phyloP scores from a whole-genome alignment of 2,113 vertebrate species.

The Gopherus evgoodei region DNA sequence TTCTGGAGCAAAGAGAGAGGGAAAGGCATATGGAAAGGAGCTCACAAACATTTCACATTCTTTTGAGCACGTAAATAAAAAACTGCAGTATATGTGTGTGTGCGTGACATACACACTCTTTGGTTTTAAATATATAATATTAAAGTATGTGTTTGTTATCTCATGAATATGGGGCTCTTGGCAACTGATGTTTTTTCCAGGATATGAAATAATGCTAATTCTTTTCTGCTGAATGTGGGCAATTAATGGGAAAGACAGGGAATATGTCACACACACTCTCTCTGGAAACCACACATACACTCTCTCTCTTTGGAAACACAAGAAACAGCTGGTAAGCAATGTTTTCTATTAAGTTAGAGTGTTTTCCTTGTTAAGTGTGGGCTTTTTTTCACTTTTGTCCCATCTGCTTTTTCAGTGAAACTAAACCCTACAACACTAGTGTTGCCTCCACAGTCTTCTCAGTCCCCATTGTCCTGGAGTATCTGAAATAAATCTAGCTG shows the following conservation, averaged over 20 bases:
- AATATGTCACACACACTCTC: neutral
- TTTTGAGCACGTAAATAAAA: neutral
- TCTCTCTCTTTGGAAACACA: too few relatives aligned
- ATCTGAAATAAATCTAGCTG: neutral
- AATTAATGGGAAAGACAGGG: neutral
- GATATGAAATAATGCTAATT: neutral
- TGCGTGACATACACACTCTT: too few relatives aligned
- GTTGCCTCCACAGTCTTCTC: neutral
- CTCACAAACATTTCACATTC: neutral
- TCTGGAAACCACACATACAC: neutral
- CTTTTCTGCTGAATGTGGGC: neutral
- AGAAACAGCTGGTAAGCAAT: neutral
- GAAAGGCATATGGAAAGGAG: neutral
- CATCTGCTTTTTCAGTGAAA: neutral
- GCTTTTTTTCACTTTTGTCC: neutral
- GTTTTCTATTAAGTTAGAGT: neutral
- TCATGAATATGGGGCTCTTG: neutral
- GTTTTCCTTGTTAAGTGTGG: neutral
- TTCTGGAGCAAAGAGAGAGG: conserved; percentile 31
- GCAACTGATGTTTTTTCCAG: neutral
- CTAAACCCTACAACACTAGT: neutral
- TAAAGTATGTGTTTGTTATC: neutral
- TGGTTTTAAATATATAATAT: too few relatives aligned
- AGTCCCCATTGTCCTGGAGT: neutral
- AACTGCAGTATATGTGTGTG: neutral